Evolutionary conservation across 2,113 vertebrate species (phyloP).

Genomic region (Meleagris gallopavo): DNA sequence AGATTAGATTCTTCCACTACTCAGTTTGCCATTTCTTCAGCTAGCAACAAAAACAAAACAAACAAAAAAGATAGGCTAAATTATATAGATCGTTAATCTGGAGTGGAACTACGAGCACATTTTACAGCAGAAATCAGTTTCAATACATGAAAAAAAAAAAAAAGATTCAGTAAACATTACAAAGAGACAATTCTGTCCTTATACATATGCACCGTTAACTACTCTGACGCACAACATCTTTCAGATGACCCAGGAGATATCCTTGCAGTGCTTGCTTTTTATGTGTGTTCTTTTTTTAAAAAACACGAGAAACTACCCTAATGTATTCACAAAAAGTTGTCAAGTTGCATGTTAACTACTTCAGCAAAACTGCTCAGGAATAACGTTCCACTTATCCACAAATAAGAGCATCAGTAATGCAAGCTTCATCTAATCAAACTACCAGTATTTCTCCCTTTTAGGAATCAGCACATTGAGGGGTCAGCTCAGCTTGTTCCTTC

Average conservation of each 20-base stretch:
- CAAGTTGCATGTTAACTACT: neutral
- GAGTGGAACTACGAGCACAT: neutral
- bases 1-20: neutral
- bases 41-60: neutral
- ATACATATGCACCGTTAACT: neutral
- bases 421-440: neutral
- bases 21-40: neutral
- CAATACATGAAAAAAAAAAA: neutral
- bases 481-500: neutral
- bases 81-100: neutral
- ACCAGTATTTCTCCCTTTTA: neutral
- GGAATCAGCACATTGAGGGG: neutral
- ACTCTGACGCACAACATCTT: neutral
- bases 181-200: neutral
- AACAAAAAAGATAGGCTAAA: neutral
- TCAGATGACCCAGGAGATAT: neutral
- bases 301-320: neutral
- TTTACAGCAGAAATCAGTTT: neutral
- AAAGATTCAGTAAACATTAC: neutral
- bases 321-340: neutral
- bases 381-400: neutral
- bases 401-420: neutral
- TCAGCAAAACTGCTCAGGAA: neutral
- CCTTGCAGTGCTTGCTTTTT: neutral
- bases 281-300: neutral